Evolutionary conservation across 2,797 vertebrate species (phyloP).

Genomic region (Gastrophryne carolinensis): DNA sequence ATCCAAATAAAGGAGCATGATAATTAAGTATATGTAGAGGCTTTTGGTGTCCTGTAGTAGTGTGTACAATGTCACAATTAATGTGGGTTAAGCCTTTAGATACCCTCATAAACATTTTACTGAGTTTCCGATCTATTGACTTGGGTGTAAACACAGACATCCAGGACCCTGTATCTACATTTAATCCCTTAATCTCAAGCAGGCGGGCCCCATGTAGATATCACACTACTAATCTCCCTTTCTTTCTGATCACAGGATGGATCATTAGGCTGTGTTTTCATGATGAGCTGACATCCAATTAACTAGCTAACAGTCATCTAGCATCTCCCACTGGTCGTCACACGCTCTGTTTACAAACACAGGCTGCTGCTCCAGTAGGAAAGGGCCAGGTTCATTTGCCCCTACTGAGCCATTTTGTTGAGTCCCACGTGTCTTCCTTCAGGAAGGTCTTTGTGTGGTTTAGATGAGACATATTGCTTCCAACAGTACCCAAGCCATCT

Average conservation of each 20-base stretch:
- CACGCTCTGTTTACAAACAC: slow-evolving; percentile 80
- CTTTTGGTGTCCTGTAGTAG: too few species aligned
- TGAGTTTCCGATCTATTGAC: slow-evolving; percentile 55
- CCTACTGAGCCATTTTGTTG: slow-evolving; percentile 73
- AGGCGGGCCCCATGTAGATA: slow-evolving; percentile 62
- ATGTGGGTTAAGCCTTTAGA: neutral
- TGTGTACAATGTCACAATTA: too few species aligned
- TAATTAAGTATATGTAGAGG: too few species aligned
- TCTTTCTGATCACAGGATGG: slow-evolving; percentile 58
- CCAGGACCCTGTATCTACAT: slow-evolving; percentile 58
- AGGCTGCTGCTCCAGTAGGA: slow-evolving; percentile 66
- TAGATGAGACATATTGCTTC: slow-evolving; percentile 67
- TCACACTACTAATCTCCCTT: slow-evolving; percentile 57
- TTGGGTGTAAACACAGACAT: slow-evolving; percentile 46
- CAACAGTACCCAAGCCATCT: slow-evolving; percentile 66
- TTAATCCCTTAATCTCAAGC: slow-evolving; percentile 61
- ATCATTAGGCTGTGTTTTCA: slow-evolving; percentile 79
- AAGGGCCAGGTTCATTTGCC: slow-evolving; percentile 62
- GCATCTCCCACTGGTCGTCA: slow-evolving; percentile 66
- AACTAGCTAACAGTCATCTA: slow-evolving; percentile 73
- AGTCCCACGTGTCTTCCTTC: slow-evolving; percentile 66
- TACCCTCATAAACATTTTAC: slow-evolving; percentile 29
- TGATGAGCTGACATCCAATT: slow-evolving; percentile 83
- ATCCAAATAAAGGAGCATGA: too few species aligned
- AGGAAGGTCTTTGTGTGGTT: slow-evolving; percentile 70